These are phyloP conservation scores for Mirza zaza DNA, from an alignment of 2,113 vertebrate genomes.

Conservation along the genomic window DNA sequence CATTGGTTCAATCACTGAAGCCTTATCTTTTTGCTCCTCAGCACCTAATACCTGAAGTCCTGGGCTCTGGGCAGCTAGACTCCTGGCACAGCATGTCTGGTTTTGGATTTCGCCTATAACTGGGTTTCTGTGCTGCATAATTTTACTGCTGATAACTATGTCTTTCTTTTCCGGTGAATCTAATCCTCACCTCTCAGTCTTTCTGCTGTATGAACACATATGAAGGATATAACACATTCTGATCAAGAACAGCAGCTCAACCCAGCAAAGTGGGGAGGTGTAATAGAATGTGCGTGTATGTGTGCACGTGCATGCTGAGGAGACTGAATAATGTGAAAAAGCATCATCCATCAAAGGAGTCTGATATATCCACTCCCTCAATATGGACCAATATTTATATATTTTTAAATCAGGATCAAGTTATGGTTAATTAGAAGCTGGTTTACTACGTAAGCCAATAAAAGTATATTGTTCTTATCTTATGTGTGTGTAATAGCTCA, in stretches of 20 bases:
- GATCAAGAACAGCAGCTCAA: neutral
- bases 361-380: neutral
- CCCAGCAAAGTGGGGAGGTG: neutral
- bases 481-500: neutral
- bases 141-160: neutral
- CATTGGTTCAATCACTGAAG: neutral
- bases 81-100: neutral
- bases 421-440: neutral
- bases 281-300: neutral
- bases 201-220: neutral
- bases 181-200: neutral
- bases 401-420: neutral
- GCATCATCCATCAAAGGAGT: neutral
- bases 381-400: neutral
- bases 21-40: neutral
- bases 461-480: neutral
- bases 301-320: accelerated
- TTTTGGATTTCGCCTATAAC: neutral
- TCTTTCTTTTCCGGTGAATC: neutral
- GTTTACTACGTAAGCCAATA: neutral
- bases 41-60: neutral
- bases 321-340: neutral
- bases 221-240: neutral
- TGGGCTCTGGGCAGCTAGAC: neutral
- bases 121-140: neutral